These are phyloP conservation scores for Tuta absoluta DNA, from an alignment of 2,888 invertebrate genomes.

Conservation along the genomic window DNA sequence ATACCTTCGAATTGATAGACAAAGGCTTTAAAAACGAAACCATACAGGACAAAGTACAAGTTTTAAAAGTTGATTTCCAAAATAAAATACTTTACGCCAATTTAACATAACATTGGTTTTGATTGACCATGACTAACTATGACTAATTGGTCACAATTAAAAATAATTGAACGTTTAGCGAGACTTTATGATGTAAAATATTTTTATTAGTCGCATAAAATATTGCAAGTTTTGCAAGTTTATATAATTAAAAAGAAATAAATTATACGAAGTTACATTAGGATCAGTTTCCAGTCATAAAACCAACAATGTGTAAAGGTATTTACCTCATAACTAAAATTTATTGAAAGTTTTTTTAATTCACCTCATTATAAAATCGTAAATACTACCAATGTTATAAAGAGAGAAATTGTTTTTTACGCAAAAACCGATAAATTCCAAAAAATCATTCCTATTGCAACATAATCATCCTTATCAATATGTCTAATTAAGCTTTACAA, in stretches of 20 bases:
- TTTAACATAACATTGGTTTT: constrained; percentile 8
- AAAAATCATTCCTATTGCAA: too few species aligned
- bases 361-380: not conserved
- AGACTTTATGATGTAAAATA: not conserved
- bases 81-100: constrained; percentile 7
- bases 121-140: constrained; percentile 13
- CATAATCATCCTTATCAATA: not conserved
- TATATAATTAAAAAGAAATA: not conserved
- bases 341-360: not conserved
- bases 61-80: not conserved
- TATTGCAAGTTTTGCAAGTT: not conserved
- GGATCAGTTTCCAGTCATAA: not conserved
- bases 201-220: not conserved
- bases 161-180: constrained; percentile 15
- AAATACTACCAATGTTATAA: not conserved
- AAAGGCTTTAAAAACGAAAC: not conserved
- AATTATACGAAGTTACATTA: not conserved
- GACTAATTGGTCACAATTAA: constrained; percentile 4
- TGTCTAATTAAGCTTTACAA: not conserved
- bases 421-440: not conserved
- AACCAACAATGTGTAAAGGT: not conserved
- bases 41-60: not conserved
- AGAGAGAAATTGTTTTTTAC: not conserved
- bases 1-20: not conserved
- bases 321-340: not conserved